These are phyloP conservation scores for Rhincodon typus DNA, from an alignment of 2,797 vertebrate species.

Conservation along the genomic window DNA sequence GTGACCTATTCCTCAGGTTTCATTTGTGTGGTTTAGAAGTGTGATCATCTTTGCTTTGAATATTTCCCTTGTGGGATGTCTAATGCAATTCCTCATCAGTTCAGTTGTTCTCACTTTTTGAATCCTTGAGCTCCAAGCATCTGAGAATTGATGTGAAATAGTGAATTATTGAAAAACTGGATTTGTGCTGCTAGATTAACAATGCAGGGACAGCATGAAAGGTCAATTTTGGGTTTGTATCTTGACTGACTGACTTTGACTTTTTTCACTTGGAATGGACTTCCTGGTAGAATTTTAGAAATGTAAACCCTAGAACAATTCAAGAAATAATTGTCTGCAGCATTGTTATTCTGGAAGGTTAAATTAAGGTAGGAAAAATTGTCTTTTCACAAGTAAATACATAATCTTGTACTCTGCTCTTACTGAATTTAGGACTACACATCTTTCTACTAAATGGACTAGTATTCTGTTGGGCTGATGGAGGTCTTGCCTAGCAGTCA, in stretches of 20 bases:
- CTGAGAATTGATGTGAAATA: neutral
- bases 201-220: neutral
- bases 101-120: neutral
- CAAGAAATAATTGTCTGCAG: neutral
- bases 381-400: neutral
- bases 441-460: too few relatives aligned
- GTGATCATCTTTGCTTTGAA: neutral
- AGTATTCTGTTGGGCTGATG: neutral
- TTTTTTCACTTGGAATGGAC: neutral
- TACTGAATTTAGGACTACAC: too few relatives aligned
- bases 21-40: neutral
- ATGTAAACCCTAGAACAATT: neutral
- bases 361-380: neutral
- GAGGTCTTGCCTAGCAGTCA: neutral
- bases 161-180: neutral
- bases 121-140: neutral
- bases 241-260: neutral
- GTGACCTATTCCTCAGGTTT: neutral
- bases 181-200: neutral
- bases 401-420: neutral
- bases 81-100: neutral
- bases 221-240: neutral
- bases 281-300: neutral
- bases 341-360: neutral
- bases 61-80: neutral